Percentiles rank a stretch among this genome's conserved stretches.
Conservation (phyloP, 2,888 invertebrate genomes). For the Lithophane leautieri region DNA sequence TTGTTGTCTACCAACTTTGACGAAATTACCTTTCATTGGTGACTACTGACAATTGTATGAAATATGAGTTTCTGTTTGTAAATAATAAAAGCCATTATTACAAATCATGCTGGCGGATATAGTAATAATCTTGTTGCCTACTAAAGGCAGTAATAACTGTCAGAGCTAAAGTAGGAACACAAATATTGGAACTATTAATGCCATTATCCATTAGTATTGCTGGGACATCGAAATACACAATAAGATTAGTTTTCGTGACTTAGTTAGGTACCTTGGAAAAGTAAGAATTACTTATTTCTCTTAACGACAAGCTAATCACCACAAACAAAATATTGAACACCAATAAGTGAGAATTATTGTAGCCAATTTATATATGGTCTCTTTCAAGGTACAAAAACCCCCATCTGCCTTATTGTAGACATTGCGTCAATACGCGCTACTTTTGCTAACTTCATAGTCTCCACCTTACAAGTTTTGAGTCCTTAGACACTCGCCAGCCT, state of each 20-base stretch:
- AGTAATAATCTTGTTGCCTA: constrained; percentile 53
- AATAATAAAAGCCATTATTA: constrained; percentile 53
- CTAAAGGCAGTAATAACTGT: constrained; percentile 57
- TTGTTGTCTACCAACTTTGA: constrained; percentile 70
- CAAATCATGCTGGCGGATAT: constrained; percentile 56
- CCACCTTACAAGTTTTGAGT: not conserved
- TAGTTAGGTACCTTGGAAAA: constrained; percentile 12
- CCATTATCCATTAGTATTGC: constrained; percentile 38
- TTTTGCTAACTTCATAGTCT: not conserved
- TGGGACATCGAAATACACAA: constrained; percentile 31
- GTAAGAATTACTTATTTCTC: constrained; percentile 3
- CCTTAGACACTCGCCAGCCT: not conserved
- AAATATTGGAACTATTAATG: constrained; percentile 56
- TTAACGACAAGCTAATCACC: not conserved
- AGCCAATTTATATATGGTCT: not conserved
- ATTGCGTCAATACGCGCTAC: not conserved
- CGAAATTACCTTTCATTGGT: constrained; percentile 66
- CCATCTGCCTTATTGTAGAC: not conserved
- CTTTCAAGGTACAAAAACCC: not conserved
- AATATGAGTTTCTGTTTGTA: constrained; percentile 47
- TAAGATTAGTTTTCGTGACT: constrained; percentile 25
- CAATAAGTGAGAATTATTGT: not conserved
- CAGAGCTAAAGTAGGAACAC: constrained; percentile 45
- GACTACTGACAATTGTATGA: constrained; percentile 54
- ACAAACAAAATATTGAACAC: not conserved